phyloP scores from a whole-genome alignment of 2,113 vertebrate species.

The Leucopternis melanops region DNA sequence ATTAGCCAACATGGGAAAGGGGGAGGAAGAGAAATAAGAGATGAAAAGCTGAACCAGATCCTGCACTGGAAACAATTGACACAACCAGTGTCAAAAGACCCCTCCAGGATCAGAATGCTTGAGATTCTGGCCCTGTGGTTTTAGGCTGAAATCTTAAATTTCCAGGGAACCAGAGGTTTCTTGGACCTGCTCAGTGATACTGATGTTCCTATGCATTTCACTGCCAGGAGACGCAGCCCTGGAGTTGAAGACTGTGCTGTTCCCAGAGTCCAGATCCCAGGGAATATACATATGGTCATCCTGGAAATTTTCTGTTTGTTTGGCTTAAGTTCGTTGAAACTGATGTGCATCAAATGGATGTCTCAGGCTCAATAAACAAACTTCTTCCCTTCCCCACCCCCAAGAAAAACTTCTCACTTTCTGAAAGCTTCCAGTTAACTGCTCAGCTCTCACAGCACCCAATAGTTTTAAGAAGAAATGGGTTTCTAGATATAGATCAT shows the following conservation, averaged over 20 bases:
- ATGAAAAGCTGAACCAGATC: not conserved
- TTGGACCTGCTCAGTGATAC: not conserved
- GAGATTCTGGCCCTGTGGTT: not conserved
- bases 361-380: not conserved
- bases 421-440: not conserved
- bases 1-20: not conserved
- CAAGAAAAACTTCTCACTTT: not conserved
- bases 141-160: not conserved
- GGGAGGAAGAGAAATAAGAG: not conserved
- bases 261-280: not conserved
- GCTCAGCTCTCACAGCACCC: not conserved
- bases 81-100: not conserved
- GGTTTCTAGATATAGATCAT: not conserved
- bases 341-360: not conserved
- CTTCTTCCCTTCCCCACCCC: accelerated
- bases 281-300: not conserved
- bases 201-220: not conserved
- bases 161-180: not conserved
- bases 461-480: not conserved
- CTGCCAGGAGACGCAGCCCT: not conserved
- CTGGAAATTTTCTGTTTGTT: not conserved
- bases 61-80: not conserved
- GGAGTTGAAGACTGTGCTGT: accelerated
- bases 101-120: not conserved
- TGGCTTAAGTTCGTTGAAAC: not conserved